Base-by-base conservation (phyloP, 2,888 invertebrate genomes). In the Drosophila mercatorum region DNA sequence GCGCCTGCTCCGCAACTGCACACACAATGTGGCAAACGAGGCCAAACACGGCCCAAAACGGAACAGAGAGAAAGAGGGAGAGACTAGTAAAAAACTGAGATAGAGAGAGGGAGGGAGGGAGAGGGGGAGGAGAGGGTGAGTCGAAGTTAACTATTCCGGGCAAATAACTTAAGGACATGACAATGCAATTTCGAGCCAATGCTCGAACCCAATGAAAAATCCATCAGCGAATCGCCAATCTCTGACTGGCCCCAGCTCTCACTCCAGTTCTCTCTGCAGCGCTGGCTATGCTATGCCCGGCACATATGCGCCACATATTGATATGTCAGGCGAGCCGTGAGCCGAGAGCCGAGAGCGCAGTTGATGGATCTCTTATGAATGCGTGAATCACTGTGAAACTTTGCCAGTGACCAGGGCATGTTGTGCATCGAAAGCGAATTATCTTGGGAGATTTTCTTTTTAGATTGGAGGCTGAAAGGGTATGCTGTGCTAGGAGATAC, bases 111-210 rank as follows among this genome's bases (percentile, higher is more conserved):
- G 5, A 4, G n/a, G 17, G 41, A 26, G 53, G 1, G 22, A 0
- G 14, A 14, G 34, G 8, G 26, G 0, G 40, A 8, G 11, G 2
- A 2, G 0, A 14, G 28, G 1, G 53, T 34, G 14, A 65, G 31
- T 41, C 36, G 28, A 63, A 51, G 59, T 59, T 53, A 51, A 68
- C 58, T 63, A 67, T 68, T 57, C 53, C 53, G 57, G 49, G 71
- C 68, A 86, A 86, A 86, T 81, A 83, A 75, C 88, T 89, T 81
- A 78, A 79, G 89, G 87, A 86, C 81, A 83, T 81, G 87, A 81
- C 84, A 80, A 88, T 83, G 88, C 82, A 87, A 83, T 83, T 87
- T 83, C 72, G 55, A 71, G 64, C 62, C 59, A 70, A 61, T 69
- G 81, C 65, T 74, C 70, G 64, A 55, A 68, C 72, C 69, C 71